Evolutionary conservation across 2,888 invertebrate species (phyloP), one percentile per base, ranked within the genome.

Genomic region (Stegophylla sp.): DNA sequence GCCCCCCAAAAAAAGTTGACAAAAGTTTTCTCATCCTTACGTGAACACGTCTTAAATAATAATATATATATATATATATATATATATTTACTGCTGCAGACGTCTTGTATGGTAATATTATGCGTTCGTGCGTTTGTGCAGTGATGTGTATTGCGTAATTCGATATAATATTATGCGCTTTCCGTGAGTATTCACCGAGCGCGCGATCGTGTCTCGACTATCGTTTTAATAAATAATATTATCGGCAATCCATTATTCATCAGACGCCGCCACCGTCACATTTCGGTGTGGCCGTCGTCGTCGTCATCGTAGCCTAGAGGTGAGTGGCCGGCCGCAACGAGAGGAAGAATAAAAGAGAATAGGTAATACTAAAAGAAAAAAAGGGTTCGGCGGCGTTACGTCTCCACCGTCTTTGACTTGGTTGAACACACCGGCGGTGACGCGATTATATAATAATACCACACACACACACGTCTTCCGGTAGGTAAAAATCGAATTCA

Each of bases 241-340:
- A 63, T 74, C 61, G 74, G 12, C 48, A 15, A 74, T 74, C 74
- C 74, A 74, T 74, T 74, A 74, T 74, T 74, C 74, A 63, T 74
- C 17, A 51, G 17, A 66, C 53, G 53, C 12, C 53, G 64, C 12
- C 41, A 61, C 12, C 53, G 64, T 15, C 41, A 61, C 41, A 51
- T 64, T 75, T 75, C n/a, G 41, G 41, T 64, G 13, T 41, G 75
- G 75, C 5, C 45, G 73, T 56, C 72, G 72, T 59, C 63, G 7
- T 13, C n/a, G 75, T 7, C 45, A 59, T 56, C 72, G 72, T 59
- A 34, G 7, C n/a, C n/a, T 41, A 43, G 77, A 77, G 77, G 77
- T 77, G 67, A 77, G 67, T 76, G 76, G 76, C 76, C 77, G n/a
- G 59, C 4, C 43, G 28, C n/a, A 17, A 41, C 41, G 51, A 61